Base-by-base conservation (phyloP, 2,888 invertebrate genomes). In the Anorthoa munda region DNA sequence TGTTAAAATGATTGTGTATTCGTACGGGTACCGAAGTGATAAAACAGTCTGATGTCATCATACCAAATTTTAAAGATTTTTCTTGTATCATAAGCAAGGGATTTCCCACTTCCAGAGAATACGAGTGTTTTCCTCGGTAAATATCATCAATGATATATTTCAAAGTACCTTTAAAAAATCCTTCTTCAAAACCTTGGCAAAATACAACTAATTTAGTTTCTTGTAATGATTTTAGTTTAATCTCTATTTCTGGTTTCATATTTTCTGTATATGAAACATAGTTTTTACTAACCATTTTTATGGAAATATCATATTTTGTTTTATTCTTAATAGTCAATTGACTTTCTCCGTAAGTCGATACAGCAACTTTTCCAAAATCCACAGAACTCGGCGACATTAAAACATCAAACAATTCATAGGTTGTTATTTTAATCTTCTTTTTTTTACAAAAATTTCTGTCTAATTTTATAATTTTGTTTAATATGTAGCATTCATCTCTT, bases 1-100 rank as follows among this genome's bases (percentile, higher is more conserved):
- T 87, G 84, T 96, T 95, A 79, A 92, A 96, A 66, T 91, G 31
- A 84, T 96, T 96, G 71, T 89, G 87, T 81, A 96, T 93, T 88
- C 87, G 91, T 59, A 96, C 79, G 2, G 95, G 94, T 5, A 94
- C 93, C 9, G 94, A 93, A n/a, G 92, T 93, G 4, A 95, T 75
- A 80, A 95, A 96, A 81, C 85, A 89, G 82, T 96, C 96, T 63
- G 90, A 90, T 21, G 94, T 93, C 13, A 94, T 93, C 96, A 96
- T 96, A n/a, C 96, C 96, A 86, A 96, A 96, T 79, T 95, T 96
- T 58, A 95, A 85, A 73, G 60, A 83, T 82, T 90, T 93, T 4
- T 96, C 95, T 74, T 84, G 84, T 73, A 95, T 65, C 81, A 89
- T 88, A 70, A 96, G 87, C 61, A 86, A 85, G 15, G 96, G 93